Percentiles rank a stretch among this genome's conserved stretches.
Evolutionary conservation across 1,140 invertebrate species (phyloP).

Genomic region (Colletes gigas): DNA sequence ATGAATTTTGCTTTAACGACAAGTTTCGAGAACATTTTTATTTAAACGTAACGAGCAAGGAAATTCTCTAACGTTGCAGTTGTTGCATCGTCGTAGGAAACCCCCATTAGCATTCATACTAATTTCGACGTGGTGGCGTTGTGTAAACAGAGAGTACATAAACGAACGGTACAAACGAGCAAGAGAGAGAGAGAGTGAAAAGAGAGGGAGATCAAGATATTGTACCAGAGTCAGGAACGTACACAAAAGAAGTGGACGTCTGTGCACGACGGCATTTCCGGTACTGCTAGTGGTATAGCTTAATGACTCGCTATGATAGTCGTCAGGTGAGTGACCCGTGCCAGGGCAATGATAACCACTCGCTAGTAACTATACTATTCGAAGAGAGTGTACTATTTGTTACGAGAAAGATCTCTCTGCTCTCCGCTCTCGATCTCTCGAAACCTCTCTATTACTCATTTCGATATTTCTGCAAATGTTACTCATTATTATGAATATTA

Average conservation of each 20-base stretch:
- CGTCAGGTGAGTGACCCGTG: slow-evolving; percentile 68
- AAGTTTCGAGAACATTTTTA: no score
- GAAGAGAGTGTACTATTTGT: slow-evolving; percentile 20
- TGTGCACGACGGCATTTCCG: slow-evolving; percentile 58
- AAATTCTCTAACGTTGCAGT: no score
- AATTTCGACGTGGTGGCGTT: slow-evolving; percentile 4
- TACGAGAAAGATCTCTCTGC: not conserved
- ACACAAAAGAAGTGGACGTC: slow-evolving; percentile 57
- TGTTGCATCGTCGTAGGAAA: no score
- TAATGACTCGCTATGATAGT: slow-evolving; percentile 63
- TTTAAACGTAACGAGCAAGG: no score
- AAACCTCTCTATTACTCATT: not conserved
- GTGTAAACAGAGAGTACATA: not conserved
- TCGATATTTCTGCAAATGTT: not conserved
- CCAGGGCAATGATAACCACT: slow-evolving; percentile 59
- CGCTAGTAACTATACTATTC: slow-evolving; percentile 21
- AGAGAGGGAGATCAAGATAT: slow-evolving; percentile 26
- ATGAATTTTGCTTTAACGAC: no score
- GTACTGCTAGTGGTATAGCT: slow-evolving; percentile 48
- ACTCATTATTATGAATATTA: no score
- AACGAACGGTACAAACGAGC: slow-evolving; percentile 16
- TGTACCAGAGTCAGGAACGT: slow-evolving; percentile 44
- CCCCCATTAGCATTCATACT: slow-evolving; percentile 5
- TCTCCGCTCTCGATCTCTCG: not conserved
- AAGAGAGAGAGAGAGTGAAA: not conserved